Conservation (phyloP, 1,140 invertebrate species). For the Archivesica marissinica region DNA sequence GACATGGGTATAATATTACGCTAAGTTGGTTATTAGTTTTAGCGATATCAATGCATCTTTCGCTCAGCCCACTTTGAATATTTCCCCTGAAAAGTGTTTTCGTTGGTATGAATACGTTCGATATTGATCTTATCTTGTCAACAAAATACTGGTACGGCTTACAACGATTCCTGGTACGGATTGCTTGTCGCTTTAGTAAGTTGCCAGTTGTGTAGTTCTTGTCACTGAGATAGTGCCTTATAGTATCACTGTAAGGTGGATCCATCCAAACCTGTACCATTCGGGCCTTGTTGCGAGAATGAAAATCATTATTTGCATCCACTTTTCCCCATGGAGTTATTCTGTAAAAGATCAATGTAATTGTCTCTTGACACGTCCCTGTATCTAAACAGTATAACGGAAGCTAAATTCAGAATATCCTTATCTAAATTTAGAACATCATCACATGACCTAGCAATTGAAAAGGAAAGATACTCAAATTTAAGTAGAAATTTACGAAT, state of each 20-base stretch:
- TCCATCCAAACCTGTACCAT: slow-evolving; percentile 53
- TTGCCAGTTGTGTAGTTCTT: slow-evolving; percentile 33
- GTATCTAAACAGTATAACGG: too few species aligned
- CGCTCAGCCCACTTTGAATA: background rate
- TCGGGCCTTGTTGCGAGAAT: slow-evolving; percentile 36
- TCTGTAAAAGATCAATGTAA: slow-evolving; percentile 41
- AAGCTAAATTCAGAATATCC: too few species aligned
- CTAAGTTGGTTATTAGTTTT: slow-evolving; percentile 6
- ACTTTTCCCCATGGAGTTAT: slow-evolving; percentile 40
- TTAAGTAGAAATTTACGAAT: too few species aligned
- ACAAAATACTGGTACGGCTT: slow-evolving; percentile 55
- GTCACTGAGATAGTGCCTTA: slow-evolving; percentile 23
- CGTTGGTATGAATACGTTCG: slow-evolving; percentile 18
- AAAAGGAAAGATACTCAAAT: too few species aligned
- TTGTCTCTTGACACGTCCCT: too few species aligned
- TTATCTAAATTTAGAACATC: too few species aligned
- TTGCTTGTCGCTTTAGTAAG: background rate
- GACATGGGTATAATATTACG: slow-evolving; percentile 38
- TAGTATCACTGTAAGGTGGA: slow-evolving; percentile 13
- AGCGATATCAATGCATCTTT: slow-evolving; percentile 33
- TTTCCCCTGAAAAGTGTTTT: background rate
- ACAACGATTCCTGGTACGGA: slow-evolving; percentile 33
- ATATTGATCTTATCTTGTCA: slow-evolving; percentile 30
- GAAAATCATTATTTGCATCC: slow-evolving; percentile 14
- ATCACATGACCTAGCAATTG: too few species aligned